Base-by-base conservation (phyloP, 2,797 vertebrate species). In the Enteromius trimaculatus region DNA sequence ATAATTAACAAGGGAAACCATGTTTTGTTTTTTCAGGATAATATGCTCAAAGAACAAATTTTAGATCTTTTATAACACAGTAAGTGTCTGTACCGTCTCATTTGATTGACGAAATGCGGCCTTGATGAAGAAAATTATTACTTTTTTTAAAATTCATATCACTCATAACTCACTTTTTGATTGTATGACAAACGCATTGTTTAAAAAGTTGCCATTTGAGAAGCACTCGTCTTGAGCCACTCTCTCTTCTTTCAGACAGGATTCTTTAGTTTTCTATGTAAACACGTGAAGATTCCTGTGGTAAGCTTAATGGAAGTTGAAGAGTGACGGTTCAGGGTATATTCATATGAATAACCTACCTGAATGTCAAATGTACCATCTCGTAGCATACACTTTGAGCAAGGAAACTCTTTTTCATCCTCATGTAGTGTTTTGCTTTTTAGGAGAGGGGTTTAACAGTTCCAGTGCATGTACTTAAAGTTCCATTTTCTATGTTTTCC, bases 251-350 rank as follows among this genome's bases (percentile, higher is more conserved):
- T 70, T 62, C 23, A 5, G 68, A 72, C 42, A 74, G 42, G 19
- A 44, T 47, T 31, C 13, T 49, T 21, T 64, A 26, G 42, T 49
- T 60, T 42, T 58, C 51, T n/a, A 6, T n/a, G 16, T 34, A 60
- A 77, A 31, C 37, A 44, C 44, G 6, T 34, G 58, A 77, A 13
- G 23, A 77, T 77, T 77, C 51, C 66, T 81, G 80, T 47, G 34
- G 31, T 51, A 44, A 49, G 4, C 37, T 60, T 71, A 14, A 26
- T 72, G 39, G 14, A 72, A 49, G 39, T 60, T 47, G 16, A 81
- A 74, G 21, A 74, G 29, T 10, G 3, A 23, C 74, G 21, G 26
- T 37, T 37, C 4, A 47, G 21, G 9, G 47, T n/a, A 26, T 31
- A 23, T 79, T 53, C 8, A 17, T 74, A 55, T 58, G 51, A 39